Conservation (phyloP, 2,888 invertebrate species). For the Synanthedon formicaeformis region DNA sequence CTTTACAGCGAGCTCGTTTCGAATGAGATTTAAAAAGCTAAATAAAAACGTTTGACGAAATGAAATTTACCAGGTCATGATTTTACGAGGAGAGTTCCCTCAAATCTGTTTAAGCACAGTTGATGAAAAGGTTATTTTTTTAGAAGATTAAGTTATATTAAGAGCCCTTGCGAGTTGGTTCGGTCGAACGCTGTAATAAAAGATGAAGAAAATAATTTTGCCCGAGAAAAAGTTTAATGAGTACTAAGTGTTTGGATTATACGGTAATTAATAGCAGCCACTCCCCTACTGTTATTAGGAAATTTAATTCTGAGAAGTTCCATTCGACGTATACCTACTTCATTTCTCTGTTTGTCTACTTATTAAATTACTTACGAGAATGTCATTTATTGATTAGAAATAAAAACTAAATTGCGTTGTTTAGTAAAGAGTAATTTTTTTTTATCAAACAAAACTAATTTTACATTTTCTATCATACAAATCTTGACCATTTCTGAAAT, state of each 20-base stretch:
- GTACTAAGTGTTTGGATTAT: background rate
- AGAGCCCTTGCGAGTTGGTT: constrained; percentile 14
- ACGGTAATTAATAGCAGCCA: too few relatives aligned
- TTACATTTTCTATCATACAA: too few relatives aligned
- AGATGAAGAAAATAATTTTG: background rate
- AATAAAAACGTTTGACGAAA: constrained; percentile 21
- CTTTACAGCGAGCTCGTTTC: constrained; percentile 28
- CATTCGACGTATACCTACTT: too few relatives aligned
- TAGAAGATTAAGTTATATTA: constrained; percentile 21
- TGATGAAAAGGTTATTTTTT: constrained; percentile 19
- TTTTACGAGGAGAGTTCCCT: constrained; percentile 6
- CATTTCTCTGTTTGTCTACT: too few relatives aligned
- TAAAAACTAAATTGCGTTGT: too few relatives aligned
- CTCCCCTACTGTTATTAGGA: too few relatives aligned
- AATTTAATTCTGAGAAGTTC: too few relatives aligned
- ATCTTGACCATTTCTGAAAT: too few relatives aligned
- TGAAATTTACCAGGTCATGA: constrained; percentile 14
- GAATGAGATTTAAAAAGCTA: constrained; percentile 14
- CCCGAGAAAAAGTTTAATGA: background rate
- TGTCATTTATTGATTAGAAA: too few relatives aligned
- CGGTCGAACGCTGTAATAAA: constrained; percentile 2
- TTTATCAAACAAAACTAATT: too few relatives aligned
- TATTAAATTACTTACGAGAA: too few relatives aligned
- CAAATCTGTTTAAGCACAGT: constrained; percentile 10
- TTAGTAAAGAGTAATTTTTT: too few relatives aligned